Evolutionary conservation across 2,888 invertebrate species (phyloP), one percentile per base, ranked within the genome.

Genomic region (Portevinia maculata): DNA sequence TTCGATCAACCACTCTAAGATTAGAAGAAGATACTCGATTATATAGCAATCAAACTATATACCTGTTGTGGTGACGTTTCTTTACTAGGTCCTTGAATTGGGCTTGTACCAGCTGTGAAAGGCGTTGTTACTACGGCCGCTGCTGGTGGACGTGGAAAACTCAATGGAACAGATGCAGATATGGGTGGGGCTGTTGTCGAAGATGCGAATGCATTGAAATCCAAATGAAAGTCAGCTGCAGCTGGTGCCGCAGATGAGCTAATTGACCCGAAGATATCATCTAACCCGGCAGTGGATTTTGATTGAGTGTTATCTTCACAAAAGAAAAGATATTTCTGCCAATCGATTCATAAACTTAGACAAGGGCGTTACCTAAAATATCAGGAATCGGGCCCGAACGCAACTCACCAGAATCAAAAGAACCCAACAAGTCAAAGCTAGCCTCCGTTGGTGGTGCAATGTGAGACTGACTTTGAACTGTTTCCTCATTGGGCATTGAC

Each of bases 201-300:
- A 17, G 83, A 50, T 11, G 83, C 59, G 75, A 87, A 88, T 8
- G 86, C 86, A 67, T 86, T 86, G 62, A 88, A 87, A 59, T 88
- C 86, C 50, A 88, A 84, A 85, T 86, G 86, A 15, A 87, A 84
- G 15, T 85, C 79, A 17, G 85, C 30, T 32, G 85, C 53, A 65
- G 65, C 86, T 81, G 84, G 71, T 59, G 71, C 53, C 28, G 44
- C 39, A 6, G 81, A 64, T 41, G 71, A 46, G 13, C 87, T 86
- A 11, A 91, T 86, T 9, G 92, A 88, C 60, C 94, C 94, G 87
- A 95, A 95, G 5, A 94, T 94, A 87, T 95, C 95, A 87, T 94
- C 94, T 75, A 93, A 90, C 69, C 91, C 91, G 1, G 86, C 84
- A 7, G 86, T 83, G 15, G 86, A 84, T 57, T 85, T 88, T 9